These are phyloP conservation scores for Hemaris fuciformis DNA, from an alignment of 2,888 invertebrate species.

Conservation along the genomic window DNA sequence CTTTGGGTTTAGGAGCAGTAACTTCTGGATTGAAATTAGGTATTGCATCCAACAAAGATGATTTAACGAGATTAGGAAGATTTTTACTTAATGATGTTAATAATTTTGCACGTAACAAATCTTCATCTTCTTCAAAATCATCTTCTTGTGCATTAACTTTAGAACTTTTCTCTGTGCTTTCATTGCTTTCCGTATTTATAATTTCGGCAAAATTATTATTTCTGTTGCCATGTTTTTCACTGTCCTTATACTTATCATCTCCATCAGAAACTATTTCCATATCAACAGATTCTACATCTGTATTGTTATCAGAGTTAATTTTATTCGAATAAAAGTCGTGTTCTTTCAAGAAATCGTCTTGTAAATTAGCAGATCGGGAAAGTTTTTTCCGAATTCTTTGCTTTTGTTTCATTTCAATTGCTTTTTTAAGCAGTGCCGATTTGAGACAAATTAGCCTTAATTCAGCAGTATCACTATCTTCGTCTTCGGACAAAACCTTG, in stretches of 20 bases:
- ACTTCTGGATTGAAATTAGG: constrained; percentile 29
- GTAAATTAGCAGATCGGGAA: constrained; percentile 56
- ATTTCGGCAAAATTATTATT: background rate
- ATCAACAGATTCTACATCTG: constrained; percentile 76
- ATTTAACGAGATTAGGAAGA: constrained; percentile 64
- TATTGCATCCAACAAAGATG: constrained; percentile 41
- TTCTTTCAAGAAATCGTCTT: constrained; percentile 50
- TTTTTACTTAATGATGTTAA: constrained; percentile 82
- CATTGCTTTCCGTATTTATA: constrained; percentile 14
- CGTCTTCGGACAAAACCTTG: constrained; percentile 64
- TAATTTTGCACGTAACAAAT: constrained; percentile 81
- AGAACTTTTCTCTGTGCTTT: constrained; percentile 15
- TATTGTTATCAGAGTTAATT: constrained; percentile 60
- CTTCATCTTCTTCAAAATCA: constrained; percentile 82
- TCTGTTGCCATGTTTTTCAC: constrained; percentile 24
- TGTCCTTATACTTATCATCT: constrained; percentile 61
- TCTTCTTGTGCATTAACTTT: constrained; percentile 39
- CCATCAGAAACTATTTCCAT: constrained; percentile 77
- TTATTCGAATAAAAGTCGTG: constrained; percentile 36
- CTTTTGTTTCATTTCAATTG: constrained; percentile 79
- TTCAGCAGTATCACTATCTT: constrained; percentile 83
- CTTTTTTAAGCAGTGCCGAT: constrained; percentile 85
- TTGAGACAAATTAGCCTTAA: constrained; percentile 84
- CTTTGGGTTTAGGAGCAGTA: constrained; percentile 21
- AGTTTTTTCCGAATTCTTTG: constrained; percentile 63